Evolutionary conservation across 2,888 invertebrate species (phyloP), one percentile per base, ranked within the genome.

Genomic region (Sminthurinus aureus): DNA sequence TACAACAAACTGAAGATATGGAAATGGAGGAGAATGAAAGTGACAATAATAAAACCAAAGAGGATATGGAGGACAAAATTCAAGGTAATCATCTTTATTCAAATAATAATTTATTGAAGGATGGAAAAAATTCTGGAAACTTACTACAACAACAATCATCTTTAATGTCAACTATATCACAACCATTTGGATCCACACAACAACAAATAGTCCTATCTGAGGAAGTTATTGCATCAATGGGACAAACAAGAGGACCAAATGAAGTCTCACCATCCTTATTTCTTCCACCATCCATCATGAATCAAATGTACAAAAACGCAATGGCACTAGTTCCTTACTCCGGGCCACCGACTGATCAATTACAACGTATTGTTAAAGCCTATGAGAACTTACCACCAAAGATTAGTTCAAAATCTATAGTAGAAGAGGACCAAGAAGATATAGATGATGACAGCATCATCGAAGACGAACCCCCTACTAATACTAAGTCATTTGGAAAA

Each of bases 271-370:
- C 20, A 12, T 13, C 69, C 15, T n/a, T n/a, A n/a, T n/a, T n/a
- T n/a, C 75, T 84, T 26, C 84, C 84, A 26, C 82, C 79, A 15
- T 64, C 67, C 64, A 71, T 87, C 15, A 69, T 76, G 76, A 78
- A 82, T 15, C 81, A 83, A 77, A 75, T 24, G 52, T 64, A 66
- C 9, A 77, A 73, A 24, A 83, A 83, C 52, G 81, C 84, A 38
- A 85, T 84, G 84, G 86, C 87, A 8, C 66, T 87, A 13, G 85
- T 87, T 11, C 38, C 84, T 78, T 87, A 86, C 86, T 84, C 84
- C 77, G 86, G 83, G 6, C 22, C 84, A n/a, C 15, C 13, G 77
- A 71, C 67, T 77, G 67, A 69, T 18, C 79, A 4, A n/a, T 78
- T 26, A 38, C 64, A 67, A 15, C 66, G 6, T 9, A 74, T n/a